phyloP scores from a whole-genome alignment of 2,888 invertebrate genomes.

The Drosophila demipolita region DNA sequence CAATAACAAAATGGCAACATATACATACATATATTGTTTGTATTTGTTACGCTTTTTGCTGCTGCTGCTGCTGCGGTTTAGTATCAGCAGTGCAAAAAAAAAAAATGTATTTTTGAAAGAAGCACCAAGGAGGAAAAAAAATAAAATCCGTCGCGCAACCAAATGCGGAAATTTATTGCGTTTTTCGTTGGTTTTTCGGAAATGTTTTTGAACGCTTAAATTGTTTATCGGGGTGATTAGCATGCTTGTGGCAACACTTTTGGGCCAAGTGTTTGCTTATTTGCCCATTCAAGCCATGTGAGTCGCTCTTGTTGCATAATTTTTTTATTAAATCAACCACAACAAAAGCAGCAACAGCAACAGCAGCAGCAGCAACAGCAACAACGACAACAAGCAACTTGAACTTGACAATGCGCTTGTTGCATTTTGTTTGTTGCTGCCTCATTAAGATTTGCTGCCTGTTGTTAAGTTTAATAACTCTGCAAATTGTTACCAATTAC shows the following conservation, averaged over 20 bases:
- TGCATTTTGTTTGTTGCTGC: slow-evolving; percentile 42
- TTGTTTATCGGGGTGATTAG: slow-evolving; percentile 79
- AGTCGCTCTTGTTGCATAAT: slow-evolving; percentile 64
- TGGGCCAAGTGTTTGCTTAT: slow-evolving; percentile 44
- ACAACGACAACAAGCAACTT: slow-evolving; percentile 53
- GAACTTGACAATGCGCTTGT: slow-evolving; percentile 69
- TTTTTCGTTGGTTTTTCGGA: slow-evolving; percentile 64
- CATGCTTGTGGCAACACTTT: slow-evolving; percentile 64
- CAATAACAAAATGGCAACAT: slow-evolving; percentile 72
- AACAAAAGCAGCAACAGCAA: slow-evolving; percentile 14
- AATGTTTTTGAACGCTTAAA: slow-evolving; percentile 73
- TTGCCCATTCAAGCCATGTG: slow-evolving; percentile 29
- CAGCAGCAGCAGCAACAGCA: background rate
- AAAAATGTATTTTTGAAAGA: slow-evolving; percentile 21
- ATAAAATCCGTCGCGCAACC: slow-evolving; percentile 47
- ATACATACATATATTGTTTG: slow-evolving; percentile 63
- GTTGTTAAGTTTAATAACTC: slow-evolving; percentile 73
- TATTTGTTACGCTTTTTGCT: slow-evolving; percentile 66
- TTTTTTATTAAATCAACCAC: slow-evolving; percentile 20
- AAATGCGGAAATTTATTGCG: slow-evolving; percentile 79
- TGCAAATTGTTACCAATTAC: slow-evolving; percentile 68
- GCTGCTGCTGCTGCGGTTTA: slow-evolving; percentile 5
- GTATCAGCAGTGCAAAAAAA: slow-evolving; percentile 30
- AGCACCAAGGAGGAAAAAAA: slow-evolving; percentile 19
- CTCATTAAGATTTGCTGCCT: slow-evolving; percentile 53